Conservation (phyloP, 2,888 invertebrate genomes). For the Nudaria mundana region DNA sequence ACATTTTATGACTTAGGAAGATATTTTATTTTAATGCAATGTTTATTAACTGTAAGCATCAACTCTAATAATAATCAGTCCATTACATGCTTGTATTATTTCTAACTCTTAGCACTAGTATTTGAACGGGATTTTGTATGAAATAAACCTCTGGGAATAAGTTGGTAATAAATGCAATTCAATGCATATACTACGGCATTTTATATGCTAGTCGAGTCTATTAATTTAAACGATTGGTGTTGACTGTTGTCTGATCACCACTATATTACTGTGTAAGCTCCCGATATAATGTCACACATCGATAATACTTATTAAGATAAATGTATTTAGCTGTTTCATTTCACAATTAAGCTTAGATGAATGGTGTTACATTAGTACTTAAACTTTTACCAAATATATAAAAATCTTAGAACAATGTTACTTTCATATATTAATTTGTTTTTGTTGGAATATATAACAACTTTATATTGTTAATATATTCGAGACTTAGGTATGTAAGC, state of each 20-base stretch:
- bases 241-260: slow-evolving; percentile 36
- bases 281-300: slow-evolving; percentile 30
- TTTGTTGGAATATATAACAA: slow-evolving; percentile 47
- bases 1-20: too few relatives aligned
- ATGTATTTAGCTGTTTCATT: slow-evolving; percentile 43
- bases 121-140: slow-evolving; percentile 5
- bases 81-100: slow-evolving; percentile 9
- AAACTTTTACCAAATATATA: slow-evolving; percentile 72
- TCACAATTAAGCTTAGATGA: slow-evolving; percentile 61
- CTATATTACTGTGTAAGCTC: slow-evolving; percentile 32
- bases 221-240: slow-evolving; percentile 41
- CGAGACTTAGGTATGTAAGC: slow-evolving; percentile 46
- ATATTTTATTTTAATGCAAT: not conserved
- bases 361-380: slow-evolving; percentile 72
- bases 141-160: too few relatives aligned
- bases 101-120: slow-evolving; percentile 14
- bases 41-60: not conserved
- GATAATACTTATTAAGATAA: slow-evolving; percentile 22
- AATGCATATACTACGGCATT: slow-evolving; percentile 51
- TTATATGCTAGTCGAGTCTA: slow-evolving; percentile 66
- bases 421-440: slow-evolving; percentile 56
- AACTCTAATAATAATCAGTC: not conserved
- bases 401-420: slow-evolving; percentile 65
- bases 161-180: too few relatives aligned
- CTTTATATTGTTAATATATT: slow-evolving; percentile 64